Conservation (phyloP, 2,797 vertebrate genomes). For the Manis javanica region DNA sequence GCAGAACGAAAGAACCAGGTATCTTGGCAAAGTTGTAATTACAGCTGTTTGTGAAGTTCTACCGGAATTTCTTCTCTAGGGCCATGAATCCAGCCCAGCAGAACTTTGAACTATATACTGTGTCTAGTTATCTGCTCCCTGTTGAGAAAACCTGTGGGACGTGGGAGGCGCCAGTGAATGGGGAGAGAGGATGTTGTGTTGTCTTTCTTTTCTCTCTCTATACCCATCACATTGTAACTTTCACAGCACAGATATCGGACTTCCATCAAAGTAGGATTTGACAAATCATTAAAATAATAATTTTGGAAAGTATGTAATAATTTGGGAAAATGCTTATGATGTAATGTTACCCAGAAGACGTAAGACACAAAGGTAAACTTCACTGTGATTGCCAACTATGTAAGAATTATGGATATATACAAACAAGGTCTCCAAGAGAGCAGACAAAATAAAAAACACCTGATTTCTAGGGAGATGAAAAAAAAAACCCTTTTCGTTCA, state of each 20-base stretch:
- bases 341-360: not conserved
- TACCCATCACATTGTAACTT: not conserved
- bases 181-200: not conserved
- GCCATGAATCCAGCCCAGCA: not conserved
- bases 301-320: not conserved
- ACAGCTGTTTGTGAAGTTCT: not conserved
- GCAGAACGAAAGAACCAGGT: not conserved
- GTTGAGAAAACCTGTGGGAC: not conserved
- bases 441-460: not conserved
- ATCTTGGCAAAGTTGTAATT: not conserved
- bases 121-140: not conserved
- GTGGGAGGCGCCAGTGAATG: not conserved
- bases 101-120: not conserved
- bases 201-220: not conserved
- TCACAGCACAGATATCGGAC: not conserved
- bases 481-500: not conserved
- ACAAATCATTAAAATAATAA: not conserved
- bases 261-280: not conserved
- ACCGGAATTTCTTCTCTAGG: not conserved
- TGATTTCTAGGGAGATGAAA: not conserved
- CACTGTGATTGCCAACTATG: not conserved
- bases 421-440: not conserved
- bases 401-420: not conserved
- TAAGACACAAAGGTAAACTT: not conserved
- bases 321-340: not conserved